Conservation (phyloP, 2,797 vertebrate genomes). For the Cheirogaleus major region DNA sequence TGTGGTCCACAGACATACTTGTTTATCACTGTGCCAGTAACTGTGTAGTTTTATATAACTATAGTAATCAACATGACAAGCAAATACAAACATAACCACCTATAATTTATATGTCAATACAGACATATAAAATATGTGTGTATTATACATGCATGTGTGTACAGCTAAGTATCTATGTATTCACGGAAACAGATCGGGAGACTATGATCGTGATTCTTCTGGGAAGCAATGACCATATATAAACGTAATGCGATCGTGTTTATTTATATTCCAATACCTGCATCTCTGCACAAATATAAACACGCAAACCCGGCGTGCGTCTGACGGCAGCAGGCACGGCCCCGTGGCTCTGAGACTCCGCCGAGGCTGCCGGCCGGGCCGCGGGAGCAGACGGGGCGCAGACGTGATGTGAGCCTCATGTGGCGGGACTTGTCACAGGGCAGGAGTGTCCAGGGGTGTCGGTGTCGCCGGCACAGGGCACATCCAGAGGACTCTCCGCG, state of each 20-base stretch:
- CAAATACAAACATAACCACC: neutral
- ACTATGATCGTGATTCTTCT: neutral
- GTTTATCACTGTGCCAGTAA: neutral
- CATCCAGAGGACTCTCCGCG: neutral
- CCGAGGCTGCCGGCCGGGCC: neutral
- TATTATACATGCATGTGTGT: neutral
- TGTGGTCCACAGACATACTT: neutral
- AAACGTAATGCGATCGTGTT: fast-evolving
- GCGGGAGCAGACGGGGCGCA: neutral
- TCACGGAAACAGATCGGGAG: neutral
- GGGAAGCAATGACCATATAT: neutral
- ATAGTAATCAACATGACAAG: neutral
- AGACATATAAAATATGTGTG: neutral
- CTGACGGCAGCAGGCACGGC: fast-evolving
- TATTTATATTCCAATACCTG: fast-evolving
- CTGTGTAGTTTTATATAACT: neutral
- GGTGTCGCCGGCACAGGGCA: fast-evolving
- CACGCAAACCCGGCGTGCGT: fast-evolving
- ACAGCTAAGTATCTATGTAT: too few species aligned
- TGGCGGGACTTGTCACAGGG: fast-evolving
- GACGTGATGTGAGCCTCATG: fast-evolving
- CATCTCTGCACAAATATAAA: too few species aligned
- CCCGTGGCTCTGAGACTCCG: neutral
- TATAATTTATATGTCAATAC: too few species aligned
- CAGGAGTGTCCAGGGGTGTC: fast-evolving